Percentiles rank a stretch among this genome's conserved stretches.
Conservation (phyloP, 1,140 invertebrate species). For the Drosophila sp. region DNA sequence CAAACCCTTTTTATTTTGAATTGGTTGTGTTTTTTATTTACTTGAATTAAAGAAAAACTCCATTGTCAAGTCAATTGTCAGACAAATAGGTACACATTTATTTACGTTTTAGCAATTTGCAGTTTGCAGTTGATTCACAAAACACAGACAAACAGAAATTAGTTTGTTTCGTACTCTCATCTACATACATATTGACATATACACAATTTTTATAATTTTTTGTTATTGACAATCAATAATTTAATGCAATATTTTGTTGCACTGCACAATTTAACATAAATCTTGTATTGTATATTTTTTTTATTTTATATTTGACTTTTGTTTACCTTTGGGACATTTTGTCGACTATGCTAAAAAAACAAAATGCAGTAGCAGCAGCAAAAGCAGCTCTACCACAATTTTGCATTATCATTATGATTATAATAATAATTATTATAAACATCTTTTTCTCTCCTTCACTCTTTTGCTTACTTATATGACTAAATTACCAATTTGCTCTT, state of each 20-base stretch:
- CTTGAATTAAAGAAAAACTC: background rate
- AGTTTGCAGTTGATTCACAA: slow-evolving; percentile 41
- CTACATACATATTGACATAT: slow-evolving; percentile 21
- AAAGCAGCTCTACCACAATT: slow-evolving; percentile 57
- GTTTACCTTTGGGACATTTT: slow-evolving; percentile 55
- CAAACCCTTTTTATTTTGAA: too few species aligned
- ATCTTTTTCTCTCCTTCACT: slow-evolving; percentile 32
- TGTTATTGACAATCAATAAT: slow-evolving; percentile 25
- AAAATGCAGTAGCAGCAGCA: slow-evolving; percentile 47
- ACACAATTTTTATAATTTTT: too few species aligned
- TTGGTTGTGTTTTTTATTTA: too few species aligned
- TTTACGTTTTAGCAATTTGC: slow-evolving; percentile 49
- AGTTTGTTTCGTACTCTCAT: slow-evolving; percentile 32
- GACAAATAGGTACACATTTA: slow-evolving; percentile 78
- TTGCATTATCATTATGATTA: slow-evolving; percentile 24
- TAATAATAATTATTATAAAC: slow-evolving; percentile 15
- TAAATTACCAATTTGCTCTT: slow-evolving; percentile 59
- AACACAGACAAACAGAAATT: slow-evolving; percentile 36
- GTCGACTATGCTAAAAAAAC: slow-evolving; percentile 61
- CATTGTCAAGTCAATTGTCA: slow-evolving; percentile 57
- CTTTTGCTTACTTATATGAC: slow-evolving; percentile 61
- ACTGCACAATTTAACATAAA: slow-evolving; percentile 50
- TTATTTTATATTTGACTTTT: slow-evolving; percentile 50
- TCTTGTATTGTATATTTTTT: slow-evolving; percentile 34
- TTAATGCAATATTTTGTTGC: slow-evolving; percentile 36